phyloP scores from a whole-genome alignment of 2,113 vertebrate genomes.

The Melanerpes formicivorus region DNA sequence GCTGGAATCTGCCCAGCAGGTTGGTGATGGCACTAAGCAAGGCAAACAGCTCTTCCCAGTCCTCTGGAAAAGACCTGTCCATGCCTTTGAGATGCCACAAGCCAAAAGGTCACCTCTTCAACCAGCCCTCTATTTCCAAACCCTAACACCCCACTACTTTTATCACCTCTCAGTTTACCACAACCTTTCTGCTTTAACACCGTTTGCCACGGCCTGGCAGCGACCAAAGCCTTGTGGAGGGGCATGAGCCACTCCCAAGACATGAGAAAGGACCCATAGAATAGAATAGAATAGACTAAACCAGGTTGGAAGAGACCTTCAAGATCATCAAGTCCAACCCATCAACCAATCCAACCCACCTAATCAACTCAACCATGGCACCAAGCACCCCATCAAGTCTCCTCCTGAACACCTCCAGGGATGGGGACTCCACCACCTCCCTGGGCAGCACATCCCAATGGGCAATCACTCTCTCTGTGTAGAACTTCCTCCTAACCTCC shows the following conservation, averaged over 20 bases:
- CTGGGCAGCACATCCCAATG: too few relatives aligned
- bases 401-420: too few relatives aligned
- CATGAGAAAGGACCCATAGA: neutral
- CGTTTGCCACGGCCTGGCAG: neutral
- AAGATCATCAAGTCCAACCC: too few relatives aligned
- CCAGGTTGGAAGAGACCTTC: too few relatives aligned
- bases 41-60: neutral
- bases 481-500: too few relatives aligned
- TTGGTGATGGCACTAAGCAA: neutral
- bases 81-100: neutral
- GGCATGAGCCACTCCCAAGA: neutral
- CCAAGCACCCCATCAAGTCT: too few relatives aligned
- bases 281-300: too few relatives aligned
- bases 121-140: neutral
- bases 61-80: too few relatives aligned
- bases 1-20: neutral
- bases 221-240: neutral
- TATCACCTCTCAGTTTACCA: neutral
- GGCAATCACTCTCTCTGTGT: too few relatives aligned
- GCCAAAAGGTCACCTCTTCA: neutral
- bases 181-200: neutral
- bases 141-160: neutral
- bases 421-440: too few relatives aligned
- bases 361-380: too few relatives aligned
- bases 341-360: too few relatives aligned